A percentile compares a stretch with the other conserved stretches of the same genome.
Evolutionary conservation across 2,113 vertebrate genomes (phyloP).

Genomic region (Neofelis nebulosa): DNA sequence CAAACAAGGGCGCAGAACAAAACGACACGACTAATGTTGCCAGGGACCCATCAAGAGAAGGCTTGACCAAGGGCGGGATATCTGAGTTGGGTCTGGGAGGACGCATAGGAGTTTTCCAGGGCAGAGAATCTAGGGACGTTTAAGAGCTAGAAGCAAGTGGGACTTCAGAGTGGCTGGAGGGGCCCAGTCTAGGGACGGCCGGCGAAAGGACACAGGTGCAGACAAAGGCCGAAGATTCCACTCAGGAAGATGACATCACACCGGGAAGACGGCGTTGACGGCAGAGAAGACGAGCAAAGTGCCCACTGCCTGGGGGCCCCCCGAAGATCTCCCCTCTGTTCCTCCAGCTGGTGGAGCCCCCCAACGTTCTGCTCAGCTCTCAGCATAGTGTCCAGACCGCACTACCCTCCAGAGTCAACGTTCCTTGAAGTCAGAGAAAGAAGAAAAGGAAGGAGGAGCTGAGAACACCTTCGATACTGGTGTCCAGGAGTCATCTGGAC

Average conservation of each 20-base stretch:
- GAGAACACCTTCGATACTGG: fast-evolving
- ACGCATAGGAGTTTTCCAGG: background rate
- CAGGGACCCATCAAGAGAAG: background rate
- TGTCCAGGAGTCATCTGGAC: fast-evolving
- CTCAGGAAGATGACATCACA: background rate
- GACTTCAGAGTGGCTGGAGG: background rate
- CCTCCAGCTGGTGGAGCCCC: background rate
- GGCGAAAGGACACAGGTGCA: background rate
- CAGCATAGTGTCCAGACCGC: fast-evolving
- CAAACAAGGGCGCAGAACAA: background rate
- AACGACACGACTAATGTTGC: background rate
- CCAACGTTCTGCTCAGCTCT: too few species aligned
- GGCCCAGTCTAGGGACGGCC: fast-evolving
- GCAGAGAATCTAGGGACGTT: background rate
- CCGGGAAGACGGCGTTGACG: background rate
- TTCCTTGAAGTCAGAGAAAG: background rate
- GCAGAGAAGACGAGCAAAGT: too few species aligned
- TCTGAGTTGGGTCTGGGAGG: background rate
- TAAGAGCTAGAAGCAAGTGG: background rate
- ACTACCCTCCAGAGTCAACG: background rate
- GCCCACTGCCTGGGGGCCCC: background rate
- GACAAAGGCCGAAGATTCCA: background rate
- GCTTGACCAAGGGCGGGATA: background rate
- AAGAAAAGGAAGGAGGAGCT: too few species aligned
- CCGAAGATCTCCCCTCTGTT: background rate